phyloP scores from a whole-genome alignment of 2,888 invertebrate species.

The Amblyjoppa fuscipennis region DNA sequence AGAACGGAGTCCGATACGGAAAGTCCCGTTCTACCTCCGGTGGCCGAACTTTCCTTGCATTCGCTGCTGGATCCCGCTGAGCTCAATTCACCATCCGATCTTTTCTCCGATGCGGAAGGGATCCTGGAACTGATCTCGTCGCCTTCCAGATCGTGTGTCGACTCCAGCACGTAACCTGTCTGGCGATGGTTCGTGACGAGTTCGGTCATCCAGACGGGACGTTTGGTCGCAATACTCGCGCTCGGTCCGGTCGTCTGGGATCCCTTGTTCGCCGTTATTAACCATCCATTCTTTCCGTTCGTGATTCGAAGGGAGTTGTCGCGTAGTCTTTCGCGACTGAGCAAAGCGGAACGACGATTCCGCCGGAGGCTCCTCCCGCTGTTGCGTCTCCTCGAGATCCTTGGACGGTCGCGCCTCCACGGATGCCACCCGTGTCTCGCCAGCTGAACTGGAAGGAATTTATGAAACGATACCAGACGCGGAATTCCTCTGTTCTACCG shows the following conservation, averaged over 20 bases:
- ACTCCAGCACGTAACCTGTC: slow-evolving; percentile 39
- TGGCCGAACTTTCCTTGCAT: neutral
- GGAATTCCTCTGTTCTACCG: neutral
- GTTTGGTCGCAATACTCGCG: slow-evolving; percentile 20
- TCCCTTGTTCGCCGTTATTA: slow-evolving; percentile 45
- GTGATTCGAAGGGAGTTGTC: slow-evolving; percentile 31
- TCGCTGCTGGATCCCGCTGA: slow-evolving; percentile 10
- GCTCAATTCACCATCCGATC: slow-evolving; percentile 31
- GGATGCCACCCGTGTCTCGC: slow-evolving; percentile 61
- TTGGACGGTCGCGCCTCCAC: slow-evolving; percentile 38
- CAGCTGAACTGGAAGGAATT: slow-evolving; percentile 62
- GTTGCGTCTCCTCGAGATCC: slow-evolving; percentile 19
- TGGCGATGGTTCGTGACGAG: slow-evolving; percentile 48
- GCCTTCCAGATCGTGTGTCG: slow-evolving; percentile 18
- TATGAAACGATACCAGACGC: slow-evolving; percentile 25
- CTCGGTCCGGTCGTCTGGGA: slow-evolving; percentile 46
- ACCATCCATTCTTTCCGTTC: neutral
- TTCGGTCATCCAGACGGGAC: slow-evolving; percentile 20
- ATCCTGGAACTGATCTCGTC: neutral
- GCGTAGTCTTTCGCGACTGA: slow-evolving; percentile 20
- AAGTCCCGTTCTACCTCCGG: neutral
- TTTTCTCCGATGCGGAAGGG: slow-evolving; percentile 9
- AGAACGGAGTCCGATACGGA: slow-evolving; percentile 51
- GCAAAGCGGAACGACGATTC: slow-evolving; percentile 20
- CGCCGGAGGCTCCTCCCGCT: slow-evolving; percentile 15